Base-by-base conservation (phyloP, 1,140 invertebrate genomes). In the Trichonephila inaurata region DNA sequence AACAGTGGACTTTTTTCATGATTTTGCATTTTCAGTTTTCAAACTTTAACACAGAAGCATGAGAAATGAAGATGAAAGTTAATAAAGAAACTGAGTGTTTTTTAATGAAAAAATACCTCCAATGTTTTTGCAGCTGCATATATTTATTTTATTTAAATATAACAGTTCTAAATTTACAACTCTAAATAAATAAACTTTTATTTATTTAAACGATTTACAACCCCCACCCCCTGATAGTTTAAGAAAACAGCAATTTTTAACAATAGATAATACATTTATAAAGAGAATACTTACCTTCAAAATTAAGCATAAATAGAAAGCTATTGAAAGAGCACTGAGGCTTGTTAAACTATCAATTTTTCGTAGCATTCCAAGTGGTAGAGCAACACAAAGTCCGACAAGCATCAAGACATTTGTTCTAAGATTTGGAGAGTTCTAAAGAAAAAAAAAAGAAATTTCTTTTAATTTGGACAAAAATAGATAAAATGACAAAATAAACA, bases 311-410 rank as follows among this genome's bases (percentile, higher is more conserved):
- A 98, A 96, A 96, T 99, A 99, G 96, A 99, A 99, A 0, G 97
- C 97, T 94, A 99, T 98, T 19, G 98, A 98, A 4, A 98, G 97
- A 8, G 98, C 98, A 95, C 98, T 98, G 93, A 99, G 97, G 95
- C 97, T 97, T 81, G 97, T 97, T 64, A 99, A 96, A 95, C 98
- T 99, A 95, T 99, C 98, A 62, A 99, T 97, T 96, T 99, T 98
- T 94, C 97, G 97, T n/a, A 99, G 96, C 94, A 99, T 96, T 14
- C 98, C 98, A 89, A 99, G 96, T 0, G 99, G 99, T 69, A 99
- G 96, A 81, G 99, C 98, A 95, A 99, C 98, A 95, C 98, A 97
- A 44, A 98, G 94, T 6, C 97, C 98, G 21, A 99, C 96, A 12
- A 96, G 95, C 95, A 96, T 96, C 66, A 97, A 95, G 40, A 96